Evolutionary conservation across 2,797 vertebrate genomes (phyloP).

Genomic region (Melanotaenia maccullochi): DNA sequence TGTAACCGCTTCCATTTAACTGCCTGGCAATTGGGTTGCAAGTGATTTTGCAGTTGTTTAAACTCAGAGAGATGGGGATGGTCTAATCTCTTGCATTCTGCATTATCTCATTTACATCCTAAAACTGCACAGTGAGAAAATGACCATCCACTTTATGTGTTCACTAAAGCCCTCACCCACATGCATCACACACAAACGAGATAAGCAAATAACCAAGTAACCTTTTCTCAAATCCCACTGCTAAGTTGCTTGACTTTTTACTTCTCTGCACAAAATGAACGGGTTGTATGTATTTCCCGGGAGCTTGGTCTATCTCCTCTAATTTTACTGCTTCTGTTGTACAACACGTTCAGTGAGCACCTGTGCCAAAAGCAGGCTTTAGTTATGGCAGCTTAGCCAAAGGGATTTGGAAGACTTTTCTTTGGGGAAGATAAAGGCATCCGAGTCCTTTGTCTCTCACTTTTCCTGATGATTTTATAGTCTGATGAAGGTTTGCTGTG

Average conservation of each 20-base stretch:
- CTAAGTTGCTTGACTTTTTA: constrained; percentile 54
- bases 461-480: constrained; percentile 62
- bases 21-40: constrained; percentile 34
- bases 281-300: constrained; percentile 38
- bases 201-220: constrained; percentile 60
- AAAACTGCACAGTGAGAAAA: constrained; percentile 53
- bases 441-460: constrained; percentile 68
- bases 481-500: constrained; percentile 66
- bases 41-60: constrained; percentile 50
- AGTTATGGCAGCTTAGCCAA: constrained; percentile 72
- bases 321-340: constrained; percentile 61
- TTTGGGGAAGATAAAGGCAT: constrained; percentile 65
- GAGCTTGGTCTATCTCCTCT: constrained; percentile 36
- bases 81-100: constrained; percentile 40
- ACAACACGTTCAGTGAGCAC: constrained; percentile 53
- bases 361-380: constrained; percentile 61
- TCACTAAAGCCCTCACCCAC: constrained; percentile 23
- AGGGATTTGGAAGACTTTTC: constrained; percentile 69
- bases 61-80: constrained; percentile 18
- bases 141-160: constrained; percentile 32
- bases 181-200: constrained; percentile 34
- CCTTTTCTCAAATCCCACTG: constrained; percentile 71
- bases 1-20: constrained; percentile 34
- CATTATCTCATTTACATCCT: constrained; percentile 53
- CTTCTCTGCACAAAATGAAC: constrained; percentile 46